These are phyloP conservation scores for Saturnia japonica DNA, from an alignment of 2,888 invertebrate genomes.

Conservation along the genomic window DNA sequence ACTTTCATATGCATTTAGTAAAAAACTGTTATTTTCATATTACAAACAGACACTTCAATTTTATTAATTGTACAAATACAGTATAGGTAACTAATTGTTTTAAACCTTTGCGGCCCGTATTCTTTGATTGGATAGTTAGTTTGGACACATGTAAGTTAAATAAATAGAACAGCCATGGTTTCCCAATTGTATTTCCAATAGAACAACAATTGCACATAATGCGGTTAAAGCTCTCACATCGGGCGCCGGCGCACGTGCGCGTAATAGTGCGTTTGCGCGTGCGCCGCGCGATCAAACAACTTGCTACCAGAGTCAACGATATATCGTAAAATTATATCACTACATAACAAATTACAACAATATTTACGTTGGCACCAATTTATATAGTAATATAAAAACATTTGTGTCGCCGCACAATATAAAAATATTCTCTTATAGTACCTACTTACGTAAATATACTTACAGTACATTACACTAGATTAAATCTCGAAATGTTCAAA, in stretches of 20 bases:
- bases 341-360: constrained; percentile 82
- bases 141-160: constrained; percentile 18
- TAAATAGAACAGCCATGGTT: constrained; percentile 49
- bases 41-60: too few species aligned
- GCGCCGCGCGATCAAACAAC: constrained; percentile 43
- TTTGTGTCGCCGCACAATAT: constrained; percentile 76
- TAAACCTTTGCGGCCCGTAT: too few species aligned
- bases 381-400: constrained; percentile 74
- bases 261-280: constrained; percentile 16
- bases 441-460: constrained; percentile 74
- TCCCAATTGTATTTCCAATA: constrained; percentile 77
- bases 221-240: constrained; percentile 72
- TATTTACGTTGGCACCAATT: constrained; percentile 81
- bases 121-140: neutral
- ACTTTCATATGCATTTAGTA: too few species aligned
- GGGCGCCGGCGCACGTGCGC: too few species aligned
- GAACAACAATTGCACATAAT: constrained; percentile 78
- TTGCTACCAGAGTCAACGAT: constrained; percentile 73
- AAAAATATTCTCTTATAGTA: constrained; percentile 79
- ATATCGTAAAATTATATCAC: constrained; percentile 76
- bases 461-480: constrained; percentile 65
- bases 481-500: constrained; percentile 74
- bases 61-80: too few species aligned
- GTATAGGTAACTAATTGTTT: too few species aligned
- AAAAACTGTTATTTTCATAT: too few species aligned